Percentiles rank a stretch among this genome's conserved stretches.
phyloP scores from a whole-genome alignment of 2,113 vertebrate genomes.

The Condylura cristata region DNA sequence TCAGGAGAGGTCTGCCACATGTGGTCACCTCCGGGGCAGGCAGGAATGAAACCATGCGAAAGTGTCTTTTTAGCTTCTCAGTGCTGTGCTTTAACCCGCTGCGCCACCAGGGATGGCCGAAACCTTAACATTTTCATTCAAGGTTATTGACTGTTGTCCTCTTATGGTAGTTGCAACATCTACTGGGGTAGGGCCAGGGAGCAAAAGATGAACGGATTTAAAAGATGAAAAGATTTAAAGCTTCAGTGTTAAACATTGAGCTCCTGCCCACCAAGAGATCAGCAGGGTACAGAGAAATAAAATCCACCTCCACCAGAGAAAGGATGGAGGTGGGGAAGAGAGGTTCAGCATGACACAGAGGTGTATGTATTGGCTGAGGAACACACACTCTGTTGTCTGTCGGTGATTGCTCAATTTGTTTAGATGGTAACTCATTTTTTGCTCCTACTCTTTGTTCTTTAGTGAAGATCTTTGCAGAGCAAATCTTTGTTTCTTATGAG shows the following conservation, averaged over 20 bases:
- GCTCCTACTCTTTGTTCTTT: conserved; percentile 65
- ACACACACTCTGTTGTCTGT: not conserved
- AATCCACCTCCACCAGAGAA: not conserved
- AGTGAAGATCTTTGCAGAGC: conserved; percentile 27
- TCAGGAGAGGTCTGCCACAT: too few relatives aligned
- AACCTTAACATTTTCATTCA: conserved; percentile 1
- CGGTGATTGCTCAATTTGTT: conserved; percentile 68
- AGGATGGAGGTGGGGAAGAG: not conserved
- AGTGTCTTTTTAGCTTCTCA: too few relatives aligned
- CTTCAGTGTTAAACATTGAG: not conserved
- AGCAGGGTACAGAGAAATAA: conserved; percentile 19
- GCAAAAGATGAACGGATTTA: conserved; percentile 33
- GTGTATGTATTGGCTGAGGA: not conserved
- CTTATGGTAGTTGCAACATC: not conserved
- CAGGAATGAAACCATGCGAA: too few relatives aligned
- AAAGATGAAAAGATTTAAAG: conserved; percentile 9
- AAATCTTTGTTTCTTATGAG: conserved; percentile 67
- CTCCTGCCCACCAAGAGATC: not conserved
- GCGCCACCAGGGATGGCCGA: too few relatives aligned
- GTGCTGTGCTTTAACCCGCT: too few relatives aligned
- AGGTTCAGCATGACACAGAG: not conserved
- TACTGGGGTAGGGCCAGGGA: not conserved
- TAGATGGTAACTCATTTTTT: conserved; percentile 54
- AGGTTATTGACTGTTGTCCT: conserved; percentile 31
- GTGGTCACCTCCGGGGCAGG: too few relatives aligned